A percentile compares a stretch with the other conserved stretches of the same genome.
Evolutionary conservation across 1,140 invertebrate genomes (phyloP).

Genomic region (Halesus radiatus): DNA sequence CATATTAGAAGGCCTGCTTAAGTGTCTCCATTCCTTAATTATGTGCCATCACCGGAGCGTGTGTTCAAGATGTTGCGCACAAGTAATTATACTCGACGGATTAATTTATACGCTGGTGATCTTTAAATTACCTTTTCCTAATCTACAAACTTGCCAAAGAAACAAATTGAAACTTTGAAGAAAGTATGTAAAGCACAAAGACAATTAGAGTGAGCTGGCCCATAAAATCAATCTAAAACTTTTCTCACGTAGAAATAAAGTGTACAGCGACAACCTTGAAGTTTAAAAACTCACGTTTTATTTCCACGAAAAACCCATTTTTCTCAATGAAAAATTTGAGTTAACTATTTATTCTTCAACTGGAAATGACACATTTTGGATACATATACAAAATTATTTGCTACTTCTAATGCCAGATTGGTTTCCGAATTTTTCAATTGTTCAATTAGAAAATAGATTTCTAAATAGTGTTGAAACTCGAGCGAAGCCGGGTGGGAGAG

Average conservation of each 20-base stretch:
- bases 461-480: no score
- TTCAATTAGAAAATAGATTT: no score
- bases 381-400: no score
- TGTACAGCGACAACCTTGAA: no score
- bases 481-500: no score
- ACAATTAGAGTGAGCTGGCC: conserved; percentile 33
- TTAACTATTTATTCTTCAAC: background rate
- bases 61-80: background rate
- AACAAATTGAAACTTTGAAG: conserved; percentile 4
- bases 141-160: conserved; percentile 17
- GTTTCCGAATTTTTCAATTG: no score
- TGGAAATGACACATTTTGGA: background rate
- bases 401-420: background rate
- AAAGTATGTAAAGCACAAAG: conserved; percentile 3
- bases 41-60: no score
- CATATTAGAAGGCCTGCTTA: no score
- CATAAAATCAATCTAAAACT: conserved; percentile 30
- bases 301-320: no score
- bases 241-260: background rate
- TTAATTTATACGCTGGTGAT: background rate
- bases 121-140: conserved; percentile 17
- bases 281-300: background rate
- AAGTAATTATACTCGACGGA: background rate
- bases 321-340: background rate
- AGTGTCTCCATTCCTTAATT: no score